Evolutionary conservation across 2,888 invertebrate genomes (phyloP).

Genomic region (Adelphocoris suturalis): DNA sequence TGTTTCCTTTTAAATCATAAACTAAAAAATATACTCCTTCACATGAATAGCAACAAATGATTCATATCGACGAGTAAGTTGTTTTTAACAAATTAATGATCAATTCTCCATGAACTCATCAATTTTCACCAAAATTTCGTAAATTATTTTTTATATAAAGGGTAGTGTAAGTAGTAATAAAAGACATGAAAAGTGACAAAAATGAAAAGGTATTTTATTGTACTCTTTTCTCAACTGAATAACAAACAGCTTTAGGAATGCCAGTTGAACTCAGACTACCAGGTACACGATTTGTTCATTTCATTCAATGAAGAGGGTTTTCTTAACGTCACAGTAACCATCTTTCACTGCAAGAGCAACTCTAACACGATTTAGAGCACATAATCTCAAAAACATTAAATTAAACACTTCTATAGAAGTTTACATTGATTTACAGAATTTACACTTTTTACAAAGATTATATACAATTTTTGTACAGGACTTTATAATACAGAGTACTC

Average conservation of each 20-base stretch:
- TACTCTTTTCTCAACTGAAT: slow-evolving; percentile 30
- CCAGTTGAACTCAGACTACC: slow-evolving; percentile 49
- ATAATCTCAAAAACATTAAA: slow-evolving; percentile 31
- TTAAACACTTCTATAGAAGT: slow-evolving; percentile 19
- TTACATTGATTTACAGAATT: background rate
- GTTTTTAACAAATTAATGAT: too few species aligned
- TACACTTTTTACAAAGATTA: slow-evolving; percentile 44
- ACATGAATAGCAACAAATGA: too few species aligned
- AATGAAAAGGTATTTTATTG: slow-evolving; percentile 43
- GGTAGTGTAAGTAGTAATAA: background rate
- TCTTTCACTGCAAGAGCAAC: background rate
- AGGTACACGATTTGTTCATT: slow-evolving; percentile 52
- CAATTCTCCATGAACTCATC: too few species aligned
- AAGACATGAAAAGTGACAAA: background rate
- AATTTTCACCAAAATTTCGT: too few species aligned
- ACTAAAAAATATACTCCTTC: too few species aligned
- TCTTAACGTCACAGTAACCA: background rate
- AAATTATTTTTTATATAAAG: too few species aligned
- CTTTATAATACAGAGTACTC: slow-evolving; percentile 52
- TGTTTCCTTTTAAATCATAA: too few species aligned
- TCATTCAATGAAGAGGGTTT: slow-evolving; percentile 9
- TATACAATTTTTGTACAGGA: slow-evolving; percentile 56
- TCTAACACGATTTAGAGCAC: slow-evolving; percentile 36
- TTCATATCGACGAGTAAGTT: too few species aligned
- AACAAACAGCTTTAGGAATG: slow-evolving; percentile 52